Evolutionary conservation across 2,113 vertebrate species (phyloP), one percentile per base, ranked within the genome.

Genomic region (Silurus meridionalis): DNA sequence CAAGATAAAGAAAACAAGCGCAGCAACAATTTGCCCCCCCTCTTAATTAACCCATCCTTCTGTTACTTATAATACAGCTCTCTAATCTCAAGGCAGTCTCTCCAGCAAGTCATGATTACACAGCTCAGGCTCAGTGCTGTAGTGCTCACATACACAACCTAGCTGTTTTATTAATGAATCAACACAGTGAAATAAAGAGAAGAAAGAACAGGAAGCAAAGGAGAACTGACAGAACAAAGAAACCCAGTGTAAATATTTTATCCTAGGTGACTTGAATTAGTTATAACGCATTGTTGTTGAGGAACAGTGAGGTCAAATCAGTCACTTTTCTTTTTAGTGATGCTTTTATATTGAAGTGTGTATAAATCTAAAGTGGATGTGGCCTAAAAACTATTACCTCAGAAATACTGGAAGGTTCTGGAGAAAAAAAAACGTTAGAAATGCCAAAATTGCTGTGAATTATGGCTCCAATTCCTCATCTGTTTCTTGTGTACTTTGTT

Each of bases 131-230:
- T 37, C 67, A 71, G 7, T 55, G 72, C 58, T 57, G 63, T 55
- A 37, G 63, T 11, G 46, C 80, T 53, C 83, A 48, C 57, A 83
- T 58, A 19, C 75, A 66, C 81, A 66, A 28, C 64, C 78, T 69
- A 80, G 8, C 75, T 88, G 77, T n/a, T 89, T 89, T 81, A 89
- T 89, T 86, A 83, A 89, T 89, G 77, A 28, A 84, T 60, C 80
- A 86, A 86, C 82, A 82, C 66, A 57, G 57, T 69, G 55, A 61
- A 69, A 80, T 28, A 66, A 66, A 80, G 28, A 81, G 46, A 61
- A 79, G 50, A 80, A 14, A 9, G 50, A 48, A 19, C 8, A 71
- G 15, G 10, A 60, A 23, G 61, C 77, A 58, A 60, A 80, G 64
- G 8, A 83, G n/a, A 19, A 82, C 3, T 61, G 66, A 82, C 71